Conservation (phyloP, 2,888 invertebrate species). For the Hypercompe scribonia region DNA sequence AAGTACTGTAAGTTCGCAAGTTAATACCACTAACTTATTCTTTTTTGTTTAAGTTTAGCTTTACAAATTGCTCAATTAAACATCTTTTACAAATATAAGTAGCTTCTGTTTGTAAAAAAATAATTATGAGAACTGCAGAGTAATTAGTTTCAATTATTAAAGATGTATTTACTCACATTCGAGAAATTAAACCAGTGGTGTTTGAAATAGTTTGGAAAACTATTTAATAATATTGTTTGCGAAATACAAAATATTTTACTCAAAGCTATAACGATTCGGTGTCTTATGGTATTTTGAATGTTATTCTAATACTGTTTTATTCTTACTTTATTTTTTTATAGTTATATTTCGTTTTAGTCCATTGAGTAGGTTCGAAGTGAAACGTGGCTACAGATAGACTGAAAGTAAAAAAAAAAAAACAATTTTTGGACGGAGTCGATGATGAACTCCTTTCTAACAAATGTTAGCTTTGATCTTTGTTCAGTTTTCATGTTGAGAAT, state of each 20-base stretch:
- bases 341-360: no score
- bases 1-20: constrained; percentile 56
- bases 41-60: not conserved
- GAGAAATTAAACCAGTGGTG: not conserved
- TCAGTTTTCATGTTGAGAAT: no score
- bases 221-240: not conserved
- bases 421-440: no score
- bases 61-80: no score
- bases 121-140: not conserved
- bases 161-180: no score
- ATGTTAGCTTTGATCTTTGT: no score
- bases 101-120: not conserved
- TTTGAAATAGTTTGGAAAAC: not conserved
- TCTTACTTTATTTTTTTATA: no score
- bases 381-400: no score
- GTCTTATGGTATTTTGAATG: not conserved
- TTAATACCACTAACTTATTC: not conserved
- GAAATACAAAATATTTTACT: not conserved
- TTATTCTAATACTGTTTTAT: not conserved
- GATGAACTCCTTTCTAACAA: no score
- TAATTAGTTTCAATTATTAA: not conserved
- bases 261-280: no score
- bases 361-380: no score
- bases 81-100: not conserved
- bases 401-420: no score